Base-by-base conservation (phyloP, 2,797 vertebrate genomes). In the Hirundo rustica region DNA sequence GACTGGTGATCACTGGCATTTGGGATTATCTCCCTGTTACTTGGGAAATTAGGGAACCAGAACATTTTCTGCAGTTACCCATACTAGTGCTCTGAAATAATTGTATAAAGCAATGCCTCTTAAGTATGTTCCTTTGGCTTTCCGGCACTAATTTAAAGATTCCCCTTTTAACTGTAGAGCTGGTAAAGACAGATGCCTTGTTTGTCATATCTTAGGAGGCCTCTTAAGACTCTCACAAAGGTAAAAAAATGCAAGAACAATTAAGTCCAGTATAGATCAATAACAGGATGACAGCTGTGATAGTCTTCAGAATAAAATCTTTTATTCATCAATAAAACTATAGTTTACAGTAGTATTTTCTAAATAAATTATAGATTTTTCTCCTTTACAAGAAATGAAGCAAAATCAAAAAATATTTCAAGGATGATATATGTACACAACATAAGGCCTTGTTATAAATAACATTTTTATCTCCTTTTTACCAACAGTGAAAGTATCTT, bases 291-390 rank as follows among this genome's bases (percentile, higher is more conserved):
- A 81, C 45, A 75, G 50, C 75, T 82, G 40, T 36, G 29, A 36
- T 57, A 80, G 34, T 93, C 65, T 13, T 97, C 81, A 97, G 97
- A 98, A 98, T 93, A 98, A 97, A 98, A 97, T 98, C 98, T 94
- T 98, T 98, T 98, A 98, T 98, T 98, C 91, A 93, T 97, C 96
- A 97, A 98, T 96, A 98, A 98, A 98, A 98, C 97, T 98, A 98
- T 97, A 98, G 96, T 98, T 98, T 98, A 98, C 97, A 97, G 88
- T 97, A 96, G 96, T 97, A 97, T 97, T 97, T 97, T 96, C 98
- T 98, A 98, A 98, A 98, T 98, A 98, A 98, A 98, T 98, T 98
- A 98, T 95, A 97, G 96, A 95, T 95, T 97, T 97, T 98, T 97
- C 88, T 98, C 96, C 97, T 97, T 98, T 98, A 97, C 97, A 97